phyloP scores from a whole-genome alignment of 2,113 vertebrate species.

The Seriola aureovittata region DNA sequence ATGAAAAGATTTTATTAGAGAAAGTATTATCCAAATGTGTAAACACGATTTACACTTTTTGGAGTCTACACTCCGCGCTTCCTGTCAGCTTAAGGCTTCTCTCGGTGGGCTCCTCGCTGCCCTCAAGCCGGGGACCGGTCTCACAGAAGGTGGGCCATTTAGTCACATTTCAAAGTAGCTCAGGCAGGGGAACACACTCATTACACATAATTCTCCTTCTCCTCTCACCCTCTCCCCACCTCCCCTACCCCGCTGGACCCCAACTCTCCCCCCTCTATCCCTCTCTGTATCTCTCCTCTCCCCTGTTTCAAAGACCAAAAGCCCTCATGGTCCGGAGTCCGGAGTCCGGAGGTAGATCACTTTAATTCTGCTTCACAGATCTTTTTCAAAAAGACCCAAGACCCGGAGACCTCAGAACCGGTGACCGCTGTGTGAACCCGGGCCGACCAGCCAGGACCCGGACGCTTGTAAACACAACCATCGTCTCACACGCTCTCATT shows the following conservation, averaged over 20 bases:
- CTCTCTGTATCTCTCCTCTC: conserved; percentile 54
- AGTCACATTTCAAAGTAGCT: conserved; percentile 83
- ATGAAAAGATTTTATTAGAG: conserved; percentile 4
- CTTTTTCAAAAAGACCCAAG: conserved; percentile 86
- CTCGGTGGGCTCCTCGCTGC: conserved; percentile 38
- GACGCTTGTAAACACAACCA: conserved; percentile 79
- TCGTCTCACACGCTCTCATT: conserved; percentile 78
- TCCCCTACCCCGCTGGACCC: not conserved
- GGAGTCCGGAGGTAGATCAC: conserved; percentile 84
- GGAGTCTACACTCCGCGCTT: not conserved
- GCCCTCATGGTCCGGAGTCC: conserved; percentile 67
- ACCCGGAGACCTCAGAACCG: conserved; percentile 82
- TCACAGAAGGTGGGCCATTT: conserved; percentile 76
- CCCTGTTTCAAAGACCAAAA: conserved; percentile 62
- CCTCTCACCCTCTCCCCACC: conserved; percentile 39
- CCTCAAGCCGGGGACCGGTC: conserved; percentile 51
- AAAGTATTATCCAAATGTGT: conserved; percentile 19
- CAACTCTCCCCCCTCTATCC: conserved; percentile 18
- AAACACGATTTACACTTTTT: conserved; percentile 9
- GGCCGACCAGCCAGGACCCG: conserved; percentile 68
- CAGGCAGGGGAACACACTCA: conserved; percentile 73
- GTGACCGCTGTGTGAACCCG: conserved; percentile 85
- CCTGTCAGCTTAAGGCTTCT: conserved; percentile 33
- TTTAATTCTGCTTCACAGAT: conserved; percentile 89
- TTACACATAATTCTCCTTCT: conserved; percentile 77